Percentiles rank a stretch among this genome's conserved stretches.
phyloP scores from a whole-genome alignment of 2,113 vertebrate genomes.

The Notarius lentiginosus region DNA sequence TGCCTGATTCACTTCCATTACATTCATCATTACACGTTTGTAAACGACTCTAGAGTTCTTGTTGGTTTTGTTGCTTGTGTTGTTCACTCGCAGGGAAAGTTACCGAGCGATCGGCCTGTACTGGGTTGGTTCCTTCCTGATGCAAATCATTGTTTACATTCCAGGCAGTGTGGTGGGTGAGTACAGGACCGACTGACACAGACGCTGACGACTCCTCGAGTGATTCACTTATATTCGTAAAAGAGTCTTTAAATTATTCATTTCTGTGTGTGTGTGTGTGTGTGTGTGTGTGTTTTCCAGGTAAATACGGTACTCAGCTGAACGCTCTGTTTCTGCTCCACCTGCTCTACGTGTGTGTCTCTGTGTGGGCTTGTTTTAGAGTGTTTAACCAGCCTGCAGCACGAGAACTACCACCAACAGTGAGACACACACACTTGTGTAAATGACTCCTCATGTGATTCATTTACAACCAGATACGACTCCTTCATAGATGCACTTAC shows the following conservation, averaged over 20 bases:
- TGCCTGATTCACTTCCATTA: neutral
- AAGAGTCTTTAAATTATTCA: neutral
- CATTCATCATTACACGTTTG: neutral
- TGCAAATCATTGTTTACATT: conserved; percentile 88
- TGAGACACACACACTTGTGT: conserved; percentile 61
- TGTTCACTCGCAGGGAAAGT: conserved; percentile 78
- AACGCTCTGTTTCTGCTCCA: conserved; percentile 80
- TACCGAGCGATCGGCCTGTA: conserved; percentile 89
- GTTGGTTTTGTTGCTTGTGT: neutral
- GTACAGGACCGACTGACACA: conserved; percentile 59
- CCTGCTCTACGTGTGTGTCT: conserved; percentile 79
- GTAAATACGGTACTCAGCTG: conserved; percentile 84
- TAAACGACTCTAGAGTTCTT: neutral
- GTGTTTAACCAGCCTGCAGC: conserved; percentile 79
- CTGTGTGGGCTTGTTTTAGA: conserved; percentile 86
- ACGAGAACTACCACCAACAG: conserved; percentile 67
- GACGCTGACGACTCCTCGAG: neutral
- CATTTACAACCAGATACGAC: neutral
- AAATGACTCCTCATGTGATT: neutral
- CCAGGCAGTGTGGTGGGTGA: conserved; percentile 92
- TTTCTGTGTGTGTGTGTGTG: neutral
- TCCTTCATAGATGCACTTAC: neutral
- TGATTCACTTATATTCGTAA: neutral
- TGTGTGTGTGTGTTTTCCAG: conserved; percentile 65
- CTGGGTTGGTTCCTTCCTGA: conserved; percentile 91